Percentiles rank a stretch among this genome's conserved stretches.
These are phyloP conservation scores for Colletes collaris DNA, from an alignment of 2,888 invertebrate species.

Conservation along the genomic window DNA sequence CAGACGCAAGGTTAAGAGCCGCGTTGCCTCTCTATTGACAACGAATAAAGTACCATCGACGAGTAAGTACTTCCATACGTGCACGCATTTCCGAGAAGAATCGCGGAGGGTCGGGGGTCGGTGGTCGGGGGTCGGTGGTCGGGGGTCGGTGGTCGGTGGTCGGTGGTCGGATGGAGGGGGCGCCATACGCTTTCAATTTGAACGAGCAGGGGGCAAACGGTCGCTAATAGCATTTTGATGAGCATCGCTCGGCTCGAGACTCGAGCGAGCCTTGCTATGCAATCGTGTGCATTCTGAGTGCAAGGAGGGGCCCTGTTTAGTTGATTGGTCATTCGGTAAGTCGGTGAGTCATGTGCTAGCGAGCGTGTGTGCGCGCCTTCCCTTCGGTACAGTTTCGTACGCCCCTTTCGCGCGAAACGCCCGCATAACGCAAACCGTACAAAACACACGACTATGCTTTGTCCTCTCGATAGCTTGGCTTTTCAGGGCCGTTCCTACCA, in stretches of 20 bases:
- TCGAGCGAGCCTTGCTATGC: slow-evolving; percentile 5
- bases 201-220: slow-evolving; percentile 48
- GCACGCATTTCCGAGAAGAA: slow-evolving; percentile 42
- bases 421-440: slow-evolving; percentile 73
- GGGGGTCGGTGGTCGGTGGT: no score
- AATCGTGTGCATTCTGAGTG: slow-evolving; percentile 48
- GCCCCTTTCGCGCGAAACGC: slow-evolving; percentile 73
- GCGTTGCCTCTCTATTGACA: slow-evolving; percentile 32
- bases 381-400: slow-evolving; percentile 44
- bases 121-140: no score
- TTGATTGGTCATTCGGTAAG: slow-evolving; percentile 78
- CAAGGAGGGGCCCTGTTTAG: slow-evolving; percentile 63
- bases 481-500: slow-evolving; percentile 52
- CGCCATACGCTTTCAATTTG: slow-evolving; percentile 39
- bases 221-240: slow-evolving; percentile 64
- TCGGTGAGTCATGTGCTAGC: slow-evolving; percentile 75
- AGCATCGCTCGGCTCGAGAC: slow-evolving; percentile 4
- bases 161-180: background rate
- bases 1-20: slow-evolving; percentile 12
- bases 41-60: slow-evolving; percentile 24
- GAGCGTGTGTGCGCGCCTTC: slow-evolving; percentile 63
- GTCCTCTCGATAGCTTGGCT: slow-evolving; percentile 65
- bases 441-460: slow-evolving; percentile 59
- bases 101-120: background rate
- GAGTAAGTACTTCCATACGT: background rate